Evolutionary conservation across 1,140 invertebrate genomes (phyloP).

Genomic region (Delia radicum): DNA sequence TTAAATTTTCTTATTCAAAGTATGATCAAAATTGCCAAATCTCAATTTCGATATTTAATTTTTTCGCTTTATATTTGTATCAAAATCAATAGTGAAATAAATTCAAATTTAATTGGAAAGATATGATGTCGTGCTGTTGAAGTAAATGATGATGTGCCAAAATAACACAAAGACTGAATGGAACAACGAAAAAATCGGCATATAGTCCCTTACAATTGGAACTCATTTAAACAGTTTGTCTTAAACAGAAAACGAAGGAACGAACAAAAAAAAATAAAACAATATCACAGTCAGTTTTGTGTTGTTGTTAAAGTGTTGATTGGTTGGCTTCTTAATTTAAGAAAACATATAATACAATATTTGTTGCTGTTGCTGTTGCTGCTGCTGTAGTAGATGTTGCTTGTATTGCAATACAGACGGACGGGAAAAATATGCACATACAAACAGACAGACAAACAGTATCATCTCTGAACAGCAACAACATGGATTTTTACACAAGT

Average conservation of each 20-base stretch:
- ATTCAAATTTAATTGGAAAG: constrained; percentile 54
- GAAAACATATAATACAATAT: constrained; percentile 28
- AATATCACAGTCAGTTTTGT: constrained; percentile 1
- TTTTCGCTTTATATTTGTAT: not conserved
- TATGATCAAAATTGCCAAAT: not conserved
- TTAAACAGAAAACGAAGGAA: not conserved
- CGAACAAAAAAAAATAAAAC: not conserved
- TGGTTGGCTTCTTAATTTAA: constrained; percentile 33
- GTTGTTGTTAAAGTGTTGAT: constrained; percentile 25
- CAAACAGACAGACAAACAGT: too few relatives aligned
- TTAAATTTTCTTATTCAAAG: not conserved
- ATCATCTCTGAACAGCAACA: not conserved
- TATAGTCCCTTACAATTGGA: not conserved
- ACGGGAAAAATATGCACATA: not conserved
- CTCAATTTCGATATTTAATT: not conserved
- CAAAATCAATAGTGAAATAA: constrained; percentile 31
- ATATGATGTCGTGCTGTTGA: constrained; percentile 45
- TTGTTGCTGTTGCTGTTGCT: constrained; percentile 14
- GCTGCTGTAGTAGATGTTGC: not conserved
- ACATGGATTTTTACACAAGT: constrained; percentile 21
- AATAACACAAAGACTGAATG: not conserved
- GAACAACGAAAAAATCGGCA: not conserved
- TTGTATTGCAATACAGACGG: not conserved
- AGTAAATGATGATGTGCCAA: constrained; percentile 12
- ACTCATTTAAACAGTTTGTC: constrained; percentile 12